phyloP scores from a whole-genome alignment of 2,888 invertebrate species.

The Drosophila pegasa region DNA sequence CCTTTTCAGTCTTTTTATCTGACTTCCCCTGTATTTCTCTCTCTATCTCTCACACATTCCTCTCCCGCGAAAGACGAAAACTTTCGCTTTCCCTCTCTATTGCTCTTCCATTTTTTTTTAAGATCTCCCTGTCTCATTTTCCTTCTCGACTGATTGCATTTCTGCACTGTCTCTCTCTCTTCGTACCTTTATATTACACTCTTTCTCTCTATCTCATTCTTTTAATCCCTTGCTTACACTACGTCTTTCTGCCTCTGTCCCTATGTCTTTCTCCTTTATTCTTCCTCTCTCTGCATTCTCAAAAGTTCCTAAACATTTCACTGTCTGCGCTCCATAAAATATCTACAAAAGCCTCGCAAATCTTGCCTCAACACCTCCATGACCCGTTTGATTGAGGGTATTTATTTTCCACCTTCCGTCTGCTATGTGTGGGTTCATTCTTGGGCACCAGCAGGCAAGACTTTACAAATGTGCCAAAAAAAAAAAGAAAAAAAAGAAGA shows the following conservation, averaged over 20 bases:
- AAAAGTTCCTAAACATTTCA: not conserved
- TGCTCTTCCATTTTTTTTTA: too few species aligned
- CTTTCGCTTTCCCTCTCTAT: too few species aligned
- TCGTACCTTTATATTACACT: not conserved
- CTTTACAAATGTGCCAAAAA: constrained; percentile 26
- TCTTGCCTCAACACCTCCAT: not conserved
- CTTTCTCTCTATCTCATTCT: not conserved
- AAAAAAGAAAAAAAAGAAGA: constrained; percentile 11
- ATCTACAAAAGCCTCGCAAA: not conserved
- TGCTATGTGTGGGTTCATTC: constrained; percentile 64
- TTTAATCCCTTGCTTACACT: not conserved
- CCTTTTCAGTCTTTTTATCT: too few species aligned
- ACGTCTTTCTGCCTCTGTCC: not conserved
- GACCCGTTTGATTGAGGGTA: not conserved
- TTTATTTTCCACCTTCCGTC: constrained; percentile 30
- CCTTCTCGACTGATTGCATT: too few species aligned
- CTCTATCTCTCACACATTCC: too few species aligned
- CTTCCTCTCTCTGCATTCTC: not conserved
- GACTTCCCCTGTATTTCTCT: too few species aligned
- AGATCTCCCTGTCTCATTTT: too few species aligned
- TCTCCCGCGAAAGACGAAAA: too few species aligned
- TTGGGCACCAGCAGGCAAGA: constrained; percentile 41
- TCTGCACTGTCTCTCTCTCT: too few species aligned
- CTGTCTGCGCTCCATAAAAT: not conserved
- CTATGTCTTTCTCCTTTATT: not conserved